phyloP scores from a whole-genome alignment of 2,888 invertebrate genomes.

The Galerucella pusilla region DNA sequence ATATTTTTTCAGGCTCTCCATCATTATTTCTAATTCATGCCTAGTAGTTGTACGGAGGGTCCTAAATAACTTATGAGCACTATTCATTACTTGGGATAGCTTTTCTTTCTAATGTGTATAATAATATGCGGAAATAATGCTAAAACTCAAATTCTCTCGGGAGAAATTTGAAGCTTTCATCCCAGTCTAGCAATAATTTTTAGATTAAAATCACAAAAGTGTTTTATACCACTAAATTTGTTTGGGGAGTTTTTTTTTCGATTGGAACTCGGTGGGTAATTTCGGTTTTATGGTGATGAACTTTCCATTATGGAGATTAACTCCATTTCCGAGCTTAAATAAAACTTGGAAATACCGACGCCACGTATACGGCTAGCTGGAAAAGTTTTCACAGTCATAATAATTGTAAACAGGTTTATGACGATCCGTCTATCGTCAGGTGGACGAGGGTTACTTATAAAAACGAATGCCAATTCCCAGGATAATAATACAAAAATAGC shows the following conservation, averaged over 20 bases:
- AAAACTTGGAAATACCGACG: constrained; percentile 18
- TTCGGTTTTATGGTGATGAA: constrained; percentile 37
- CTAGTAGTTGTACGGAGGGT: no score
- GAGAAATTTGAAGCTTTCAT: constrained; percentile 26
- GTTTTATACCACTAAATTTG: constrained; percentile 34
- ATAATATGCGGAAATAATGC: constrained; percentile 12
- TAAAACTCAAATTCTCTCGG: constrained; percentile 15
- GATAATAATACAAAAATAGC: no score
- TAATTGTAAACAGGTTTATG: constrained; percentile 9
- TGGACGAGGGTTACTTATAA: neutral
- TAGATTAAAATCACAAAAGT: constrained; percentile 36
- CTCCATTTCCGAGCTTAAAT: constrained; percentile 33
- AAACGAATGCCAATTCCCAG: no score
- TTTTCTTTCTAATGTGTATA: constrained; percentile 2
- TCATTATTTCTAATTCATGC: no score
- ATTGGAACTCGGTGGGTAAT: constrained; percentile 27
- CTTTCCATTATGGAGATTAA: constrained; percentile 37
- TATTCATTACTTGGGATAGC: no score
- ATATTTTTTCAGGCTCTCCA: no score
- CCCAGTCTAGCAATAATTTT: constrained; percentile 26
- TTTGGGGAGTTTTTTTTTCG: constrained; percentile 29
- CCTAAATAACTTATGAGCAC: no score
- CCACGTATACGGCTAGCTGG: neutral
- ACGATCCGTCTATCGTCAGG: neutral
- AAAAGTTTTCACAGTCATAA: neutral